A percentile compares a stretch with the other conserved stretches of the same genome.
Evolutionary conservation across 2,888 invertebrate genomes (phyloP).

Genomic region (Rhaphigaster nebulosa): DNA sequence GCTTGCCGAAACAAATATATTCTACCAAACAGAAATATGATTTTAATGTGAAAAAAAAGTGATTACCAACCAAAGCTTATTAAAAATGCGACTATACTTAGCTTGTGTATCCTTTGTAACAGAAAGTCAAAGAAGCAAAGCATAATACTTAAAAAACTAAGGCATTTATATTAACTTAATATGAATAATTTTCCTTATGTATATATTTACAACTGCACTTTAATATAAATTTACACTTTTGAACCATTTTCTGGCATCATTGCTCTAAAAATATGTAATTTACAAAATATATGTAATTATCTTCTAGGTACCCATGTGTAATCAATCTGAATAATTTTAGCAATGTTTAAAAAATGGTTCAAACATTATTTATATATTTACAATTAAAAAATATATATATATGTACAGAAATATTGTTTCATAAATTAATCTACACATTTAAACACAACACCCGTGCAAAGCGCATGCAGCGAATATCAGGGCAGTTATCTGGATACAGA

Average conservation of each 20-base stretch:
- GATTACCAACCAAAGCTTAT: constrained; percentile 46
- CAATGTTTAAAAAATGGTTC: background rate
- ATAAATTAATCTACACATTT: constrained; percentile 32
- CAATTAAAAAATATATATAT: constrained; percentile 38
- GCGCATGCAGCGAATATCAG: constrained; percentile 4
- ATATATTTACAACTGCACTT: constrained; percentile 33
- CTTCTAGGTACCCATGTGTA: no score
- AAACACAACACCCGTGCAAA: constrained; percentile 34
- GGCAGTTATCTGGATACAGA: background rate
- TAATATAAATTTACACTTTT: constrained; percentile 17
- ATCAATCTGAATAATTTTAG: background rate
- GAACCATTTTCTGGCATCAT: background rate
- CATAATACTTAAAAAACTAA: constrained; percentile 51
- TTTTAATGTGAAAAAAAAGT: background rate
- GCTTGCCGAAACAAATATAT: background rate
- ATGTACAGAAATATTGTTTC: constrained; percentile 37
- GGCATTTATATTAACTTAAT: constrained; percentile 9
- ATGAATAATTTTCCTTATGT: constrained; percentile 7
- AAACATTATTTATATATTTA: constrained; percentile 35
- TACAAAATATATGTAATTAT: no score
- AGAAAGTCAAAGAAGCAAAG: constrained; percentile 50
- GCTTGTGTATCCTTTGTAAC: constrained; percentile 46
- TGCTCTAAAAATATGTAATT: background rate
- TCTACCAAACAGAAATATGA: constrained; percentile 33
- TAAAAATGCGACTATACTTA: constrained; percentile 56